Percentiles rank a stretch among this genome's conserved stretches.
Evolutionary conservation across 2,113 vertebrate species (phyloP).

Genomic region (Sarotherodon lohbergeri): DNA sequence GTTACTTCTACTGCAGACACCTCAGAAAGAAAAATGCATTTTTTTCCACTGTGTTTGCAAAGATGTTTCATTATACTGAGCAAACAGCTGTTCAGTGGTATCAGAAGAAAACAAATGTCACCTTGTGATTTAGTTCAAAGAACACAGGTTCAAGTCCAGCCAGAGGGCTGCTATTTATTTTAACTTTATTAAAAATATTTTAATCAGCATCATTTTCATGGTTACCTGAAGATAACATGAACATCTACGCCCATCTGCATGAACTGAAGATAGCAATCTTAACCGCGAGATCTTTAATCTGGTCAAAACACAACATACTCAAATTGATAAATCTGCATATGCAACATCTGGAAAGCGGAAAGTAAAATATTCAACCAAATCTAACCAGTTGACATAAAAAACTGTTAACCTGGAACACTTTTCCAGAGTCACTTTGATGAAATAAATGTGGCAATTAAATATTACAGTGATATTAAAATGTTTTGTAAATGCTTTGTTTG

Average conservation of each 20-base stretch:
- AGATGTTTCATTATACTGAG: not conserved
- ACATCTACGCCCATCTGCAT: rapidly evolving
- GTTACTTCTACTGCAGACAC: not conserved
- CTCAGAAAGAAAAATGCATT: not conserved
- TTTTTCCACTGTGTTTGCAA: not conserved
- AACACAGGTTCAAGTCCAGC: too few relatives aligned
- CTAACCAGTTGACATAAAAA: not conserved
- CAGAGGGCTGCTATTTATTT: too few relatives aligned
- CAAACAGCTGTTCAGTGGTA: not conserved
- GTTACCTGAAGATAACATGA: not conserved
- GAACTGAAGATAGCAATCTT: not conserved
- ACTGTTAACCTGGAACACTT: not conserved
- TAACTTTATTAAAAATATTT: not conserved
- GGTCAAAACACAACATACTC: not conserved
- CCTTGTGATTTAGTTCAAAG: too few relatives aligned
- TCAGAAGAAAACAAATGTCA: not conserved
- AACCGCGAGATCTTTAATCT: rapidly evolving
- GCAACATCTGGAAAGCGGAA: not conserved
- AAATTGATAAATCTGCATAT: not conserved
- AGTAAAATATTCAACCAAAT: not conserved
- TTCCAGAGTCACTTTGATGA: not conserved
- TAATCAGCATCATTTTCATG: not conserved
- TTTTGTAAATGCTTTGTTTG: not conserved
- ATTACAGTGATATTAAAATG: not conserved
- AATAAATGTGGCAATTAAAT: not conserved